Evolutionary conservation across 2,797 vertebrate species (phyloP).

Genomic region (Lepilemur ruficaudatus): DNA sequence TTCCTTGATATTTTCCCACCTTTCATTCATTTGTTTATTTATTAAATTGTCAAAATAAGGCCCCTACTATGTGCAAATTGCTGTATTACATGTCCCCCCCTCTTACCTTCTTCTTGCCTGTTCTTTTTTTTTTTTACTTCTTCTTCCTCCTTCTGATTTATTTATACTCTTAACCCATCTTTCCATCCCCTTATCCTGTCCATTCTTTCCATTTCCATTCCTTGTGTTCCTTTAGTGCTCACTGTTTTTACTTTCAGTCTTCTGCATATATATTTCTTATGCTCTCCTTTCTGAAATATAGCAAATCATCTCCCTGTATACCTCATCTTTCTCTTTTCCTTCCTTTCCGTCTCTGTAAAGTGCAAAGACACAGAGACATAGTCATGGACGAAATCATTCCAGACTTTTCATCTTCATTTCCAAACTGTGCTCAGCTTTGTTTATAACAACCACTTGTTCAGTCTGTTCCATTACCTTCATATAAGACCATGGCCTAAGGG

Average conservation of each 20-base stretch:
- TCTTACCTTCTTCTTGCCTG: not conserved
- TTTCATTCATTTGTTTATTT: not conserved
- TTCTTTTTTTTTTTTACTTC: not conserved
- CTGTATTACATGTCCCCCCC: not conserved
- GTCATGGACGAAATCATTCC: not conserved
- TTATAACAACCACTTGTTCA: not conserved
- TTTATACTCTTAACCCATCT: too few species aligned
- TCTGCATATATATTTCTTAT: not conserved
- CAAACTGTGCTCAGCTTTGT: not conserved
- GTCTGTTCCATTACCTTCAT: not conserved
- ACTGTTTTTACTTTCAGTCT: not conserved
- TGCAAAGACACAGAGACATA: not conserved
- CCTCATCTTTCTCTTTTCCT: not conserved
- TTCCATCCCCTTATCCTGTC: fast-evolving
- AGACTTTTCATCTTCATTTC: not conserved
- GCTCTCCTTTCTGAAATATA: not conserved
- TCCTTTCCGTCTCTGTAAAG: not conserved
- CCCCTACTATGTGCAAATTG: not conserved
- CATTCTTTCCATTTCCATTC: not conserved
- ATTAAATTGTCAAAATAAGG: not conserved
- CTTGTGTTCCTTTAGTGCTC: not conserved
- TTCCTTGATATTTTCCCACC: not conserved
- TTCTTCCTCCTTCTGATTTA: not conserved
- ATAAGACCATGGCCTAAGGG: not conserved
- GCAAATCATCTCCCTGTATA: too few species aligned